Evolutionary conservation across 37 sponge, comb jelly and placozoan species (phyloP).

Genomic region (Beroe ovata): DNA sequence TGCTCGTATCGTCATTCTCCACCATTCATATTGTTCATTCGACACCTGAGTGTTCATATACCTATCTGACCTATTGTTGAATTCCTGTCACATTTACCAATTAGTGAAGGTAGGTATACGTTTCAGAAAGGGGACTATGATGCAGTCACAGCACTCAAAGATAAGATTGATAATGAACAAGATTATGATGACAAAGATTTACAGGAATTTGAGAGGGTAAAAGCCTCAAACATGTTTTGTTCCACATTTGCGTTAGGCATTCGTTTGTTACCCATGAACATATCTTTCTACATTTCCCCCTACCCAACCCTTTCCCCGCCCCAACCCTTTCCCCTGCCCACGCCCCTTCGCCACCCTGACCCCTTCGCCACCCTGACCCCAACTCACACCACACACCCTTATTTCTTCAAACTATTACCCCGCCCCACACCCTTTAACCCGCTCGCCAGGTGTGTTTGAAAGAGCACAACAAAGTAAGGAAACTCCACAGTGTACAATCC

Average conservation of each 20-base stretch:
- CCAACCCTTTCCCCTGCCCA: not conserved
- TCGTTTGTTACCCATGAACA: too few relatives aligned
- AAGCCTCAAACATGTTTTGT: too few relatives aligned
- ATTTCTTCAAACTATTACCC: too few relatives aligned
- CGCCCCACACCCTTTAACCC: too few relatives aligned
- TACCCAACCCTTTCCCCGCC: too few relatives aligned
- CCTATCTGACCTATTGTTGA: not conserved
- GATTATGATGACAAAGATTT: not conserved
- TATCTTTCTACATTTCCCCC: too few relatives aligned
- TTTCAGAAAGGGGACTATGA: slow-evolving; percentile 58
- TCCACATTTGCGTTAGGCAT: too few relatives aligned
- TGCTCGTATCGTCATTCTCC: too few relatives aligned
- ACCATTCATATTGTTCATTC: too few relatives aligned
- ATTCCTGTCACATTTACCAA: not conserved
- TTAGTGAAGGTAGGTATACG: too few relatives aligned
- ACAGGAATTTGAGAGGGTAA: slow-evolving; percentile 9
- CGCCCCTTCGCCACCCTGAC: not conserved
- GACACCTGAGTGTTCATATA: not conserved
- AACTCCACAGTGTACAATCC: not conserved
- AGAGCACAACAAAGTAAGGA: slow-evolving; percentile 26
- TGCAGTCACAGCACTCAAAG: slow-evolving; percentile 24
- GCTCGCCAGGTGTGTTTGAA: slow-evolving; percentile 47
- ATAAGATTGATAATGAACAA: slow-evolving; percentile 8
- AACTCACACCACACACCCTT: not conserved
- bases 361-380: not conserved